phyloP scores from a whole-genome alignment of 2,797 vertebrate genomes.

The Gorsachius magnificus region DNA sequence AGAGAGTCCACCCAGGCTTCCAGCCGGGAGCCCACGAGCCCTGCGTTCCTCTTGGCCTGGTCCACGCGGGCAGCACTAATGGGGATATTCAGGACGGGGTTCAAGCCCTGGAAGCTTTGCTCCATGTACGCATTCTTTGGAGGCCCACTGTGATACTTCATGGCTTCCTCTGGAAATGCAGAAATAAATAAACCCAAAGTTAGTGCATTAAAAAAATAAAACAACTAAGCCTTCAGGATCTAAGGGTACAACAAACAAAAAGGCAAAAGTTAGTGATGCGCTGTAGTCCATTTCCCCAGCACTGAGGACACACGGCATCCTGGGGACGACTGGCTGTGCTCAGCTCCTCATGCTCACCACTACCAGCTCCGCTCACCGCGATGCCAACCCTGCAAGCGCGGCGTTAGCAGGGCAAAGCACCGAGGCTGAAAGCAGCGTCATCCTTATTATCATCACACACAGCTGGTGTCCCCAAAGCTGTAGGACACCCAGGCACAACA shows the following conservation, averaged over 20 bases:
- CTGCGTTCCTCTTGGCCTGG: constrained; percentile 87
- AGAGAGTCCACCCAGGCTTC: constrained; percentile 92
- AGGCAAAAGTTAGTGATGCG: background rate
- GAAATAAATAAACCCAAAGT: background rate
- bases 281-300: background rate
- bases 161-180: constrained; percentile 84
- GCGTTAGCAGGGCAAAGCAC: background rate
- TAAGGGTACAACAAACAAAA: background rate
- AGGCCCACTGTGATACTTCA: constrained; percentile 90
- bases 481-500: background rate
- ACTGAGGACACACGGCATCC: fast-evolving
- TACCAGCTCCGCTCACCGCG: fast-evolving
- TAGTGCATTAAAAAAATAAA: background rate
- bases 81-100: constrained; percentile 92
- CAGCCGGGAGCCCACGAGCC: constrained; percentile 80
- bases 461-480: background rate
- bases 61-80: constrained; percentile 84
- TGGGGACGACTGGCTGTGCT: background rate
- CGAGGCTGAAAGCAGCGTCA: background rate
- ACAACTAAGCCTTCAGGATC: too few relatives aligned
- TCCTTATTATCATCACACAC: fast-evolving
- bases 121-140: constrained; percentile 95
- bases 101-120: constrained; percentile 97
- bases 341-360: background rate
- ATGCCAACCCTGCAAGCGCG: background rate